Base-by-base conservation (phyloP, 1,140 invertebrate genomes). In the Charaxes varanes region DNA sequence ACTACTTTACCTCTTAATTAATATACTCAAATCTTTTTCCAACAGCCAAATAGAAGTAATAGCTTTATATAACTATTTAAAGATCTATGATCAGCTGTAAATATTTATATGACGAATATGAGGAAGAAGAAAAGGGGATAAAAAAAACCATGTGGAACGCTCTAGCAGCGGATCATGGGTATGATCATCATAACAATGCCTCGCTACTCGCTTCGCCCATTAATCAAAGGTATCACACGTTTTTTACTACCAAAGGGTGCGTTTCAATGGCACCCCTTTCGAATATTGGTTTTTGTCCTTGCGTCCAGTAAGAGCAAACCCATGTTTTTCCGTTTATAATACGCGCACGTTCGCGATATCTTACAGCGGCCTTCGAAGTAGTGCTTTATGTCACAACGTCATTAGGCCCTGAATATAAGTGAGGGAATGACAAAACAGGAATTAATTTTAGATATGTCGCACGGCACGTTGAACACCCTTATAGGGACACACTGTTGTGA, bases 371-470 rank as follows among this genome's bases (percentile, higher is more conserved):
- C 61, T 74, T 56, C 52, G 56, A 56, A 69, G 73, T 71, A 57
- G 62, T 62, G 61, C 65, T 73, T 68, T 74, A 79, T 71, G 68
- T 64, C 64, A 63, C 63, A 40, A 73, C 50, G 69, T 79, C 78
- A 78, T 79, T 79, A 82, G 70, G 49, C 63, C 51, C 40, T 62
- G 72, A 76, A 78, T 79, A 78, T 79, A 79, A 82, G 74, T 74
- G 72, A 70, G 74, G 68, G 66, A 72, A 79, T 77, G 78, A 82
- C 78, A 82, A 82, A 79, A 79, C 72, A 82, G 71, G 74, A 82
- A 82, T 82, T 82, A 82, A 82, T 82, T 82, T 82, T 58, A 67
- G 78, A 82, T 76, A 73, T 79, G 78, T 82, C 74, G 71, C 54
- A 79, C 59, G 78, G 66, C 76, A 70, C 72, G 69, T 62, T 82